These are phyloP conservation scores for Serilophus lunatus DNA, from an alignment of 2,113 vertebrate genomes.

Conservation along the genomic window DNA sequence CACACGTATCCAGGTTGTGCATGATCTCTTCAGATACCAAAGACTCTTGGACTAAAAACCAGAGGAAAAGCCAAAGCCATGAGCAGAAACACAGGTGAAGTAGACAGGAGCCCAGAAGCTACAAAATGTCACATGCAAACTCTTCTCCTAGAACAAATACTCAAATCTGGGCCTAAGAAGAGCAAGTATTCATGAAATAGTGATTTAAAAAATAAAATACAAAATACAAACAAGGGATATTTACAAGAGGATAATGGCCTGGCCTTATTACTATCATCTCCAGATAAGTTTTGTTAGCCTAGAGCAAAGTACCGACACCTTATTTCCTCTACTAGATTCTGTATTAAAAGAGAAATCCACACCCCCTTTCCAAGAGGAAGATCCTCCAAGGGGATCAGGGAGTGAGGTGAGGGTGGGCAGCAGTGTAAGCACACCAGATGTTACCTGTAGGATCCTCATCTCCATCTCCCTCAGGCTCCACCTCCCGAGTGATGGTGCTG, in stretches of 20 bases:
- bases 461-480: conserved; percentile 84
- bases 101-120: background rate
- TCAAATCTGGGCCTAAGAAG: background rate
- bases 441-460: conserved; percentile 92
- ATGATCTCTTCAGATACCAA: conserved; percentile 97
- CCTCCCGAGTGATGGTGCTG: conserved; percentile 94
- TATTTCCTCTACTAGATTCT: background rate
- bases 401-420: fast-evolving
- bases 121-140: background rate
- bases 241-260: background rate
- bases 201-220: background rate
- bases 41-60: conserved; percentile 89
- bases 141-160: background rate
- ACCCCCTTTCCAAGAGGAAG: background rate
- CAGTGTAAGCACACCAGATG: fast-evolving
- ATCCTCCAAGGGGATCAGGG: fast-evolving
- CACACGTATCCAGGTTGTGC: conserved; percentile 95
- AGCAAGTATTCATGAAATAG: background rate
- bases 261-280: background rate
- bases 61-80: background rate
- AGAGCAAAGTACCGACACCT: background rate
- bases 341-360: fast-evolving
- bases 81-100: background rate
- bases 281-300: background rate
- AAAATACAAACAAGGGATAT: background rate